These are phyloP conservation scores for Acrocephalus arundinaceus DNA, from an alignment of 2,113 vertebrate species.

Conservation along the genomic window DNA sequence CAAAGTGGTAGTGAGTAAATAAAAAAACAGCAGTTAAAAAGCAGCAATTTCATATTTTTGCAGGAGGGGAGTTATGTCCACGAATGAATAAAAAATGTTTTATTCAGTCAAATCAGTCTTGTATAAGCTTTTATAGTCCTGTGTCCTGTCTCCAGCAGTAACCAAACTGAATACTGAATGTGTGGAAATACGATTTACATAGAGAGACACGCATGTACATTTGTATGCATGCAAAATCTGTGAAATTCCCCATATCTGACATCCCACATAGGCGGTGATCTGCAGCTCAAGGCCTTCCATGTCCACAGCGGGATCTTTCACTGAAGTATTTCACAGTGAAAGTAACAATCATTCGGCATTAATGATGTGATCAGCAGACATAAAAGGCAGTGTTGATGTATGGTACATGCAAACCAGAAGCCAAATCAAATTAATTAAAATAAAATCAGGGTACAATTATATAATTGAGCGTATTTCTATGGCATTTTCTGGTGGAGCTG, in stretches of 20 bases:
- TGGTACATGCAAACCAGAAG: neutral
- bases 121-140: neutral
- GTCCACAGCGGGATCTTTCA: neutral
- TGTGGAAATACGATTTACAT: neutral
- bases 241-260: neutral
- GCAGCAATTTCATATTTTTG: neutral
- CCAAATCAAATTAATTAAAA: neutral
- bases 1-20: neutral
- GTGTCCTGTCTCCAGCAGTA: neutral
- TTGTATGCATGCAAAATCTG: neutral
- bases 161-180: neutral
- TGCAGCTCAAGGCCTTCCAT: neutral
- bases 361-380: neutral
- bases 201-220: neutral
- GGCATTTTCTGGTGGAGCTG: neutral
- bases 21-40: neutral
- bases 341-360: neutral
- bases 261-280: neutral
- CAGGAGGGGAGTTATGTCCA: neutral
- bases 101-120: neutral
- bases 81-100: neutral
- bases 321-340: neutral
- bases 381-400: neutral
- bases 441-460: neutral
- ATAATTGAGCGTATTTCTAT: neutral